These are phyloP conservation scores for Samia ricini DNA, from an alignment of 1,140 invertebrate genomes.

Conservation along the genomic window DNA sequence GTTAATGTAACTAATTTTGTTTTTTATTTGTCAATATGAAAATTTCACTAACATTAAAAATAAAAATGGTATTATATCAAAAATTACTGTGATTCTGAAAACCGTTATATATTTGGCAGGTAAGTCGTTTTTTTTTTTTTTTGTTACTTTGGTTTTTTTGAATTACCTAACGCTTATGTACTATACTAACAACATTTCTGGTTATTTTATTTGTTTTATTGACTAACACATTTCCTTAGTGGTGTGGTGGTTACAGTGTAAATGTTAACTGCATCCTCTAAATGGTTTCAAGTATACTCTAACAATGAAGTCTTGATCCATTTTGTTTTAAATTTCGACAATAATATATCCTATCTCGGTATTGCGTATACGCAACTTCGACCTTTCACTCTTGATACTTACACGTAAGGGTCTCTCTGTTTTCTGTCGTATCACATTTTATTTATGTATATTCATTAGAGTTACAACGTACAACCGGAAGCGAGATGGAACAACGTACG, in stretches of 20 bases:
- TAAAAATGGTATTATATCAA: background rate
- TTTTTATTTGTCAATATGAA: slow-evolving; percentile 25
- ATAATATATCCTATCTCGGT: slow-evolving; percentile 71
- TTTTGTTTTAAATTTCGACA: slow-evolving; percentile 39
- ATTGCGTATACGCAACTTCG: slow-evolving; percentile 48
- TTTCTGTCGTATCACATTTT: background rate
- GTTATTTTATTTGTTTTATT: slow-evolving; percentile 11
- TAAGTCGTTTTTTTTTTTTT: slow-evolving; percentile 53
- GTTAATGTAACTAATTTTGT: slow-evolving; percentile 10
- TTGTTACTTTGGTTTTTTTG: slow-evolving; percentile 30
- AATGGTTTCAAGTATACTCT: slow-evolving; percentile 27
- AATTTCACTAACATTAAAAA: slow-evolving; percentile 24
- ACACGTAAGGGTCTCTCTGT: slow-evolving; percentile 14
- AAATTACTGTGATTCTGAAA: slow-evolving; percentile 1
- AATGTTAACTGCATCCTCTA: slow-evolving; percentile 35
- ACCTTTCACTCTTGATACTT: slow-evolving; percentile 6
- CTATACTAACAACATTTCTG: slow-evolving; percentile 38
- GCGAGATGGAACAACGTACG: slow-evolving; percentile 58
- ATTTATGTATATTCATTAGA: slow-evolving; percentile 52
- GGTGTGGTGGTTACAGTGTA: slow-evolving; percentile 66
- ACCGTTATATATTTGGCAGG: slow-evolving; percentile 34
- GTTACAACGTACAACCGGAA: slow-evolving; percentile 72
- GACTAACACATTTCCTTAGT: slow-evolving; percentile 47
- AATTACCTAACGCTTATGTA: slow-evolving; percentile 50
- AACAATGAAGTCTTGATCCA: slow-evolving; percentile 34